Conservation (phyloP, 2,113 vertebrate species). For the Phycodurus eques region DNA sequence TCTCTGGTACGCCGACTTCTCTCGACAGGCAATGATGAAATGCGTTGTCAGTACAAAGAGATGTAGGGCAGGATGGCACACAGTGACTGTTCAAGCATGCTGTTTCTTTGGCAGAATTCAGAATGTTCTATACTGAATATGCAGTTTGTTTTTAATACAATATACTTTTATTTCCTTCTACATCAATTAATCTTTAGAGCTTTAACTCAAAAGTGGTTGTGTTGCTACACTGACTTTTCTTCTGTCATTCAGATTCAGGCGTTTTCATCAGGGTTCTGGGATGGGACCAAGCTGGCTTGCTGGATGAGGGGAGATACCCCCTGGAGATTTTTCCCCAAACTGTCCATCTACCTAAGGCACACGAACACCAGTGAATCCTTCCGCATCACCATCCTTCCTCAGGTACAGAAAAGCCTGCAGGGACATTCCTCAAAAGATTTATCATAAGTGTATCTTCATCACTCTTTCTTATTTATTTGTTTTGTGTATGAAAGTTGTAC, state of each 20-base stretch:
- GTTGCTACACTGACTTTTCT: slow-evolving; percentile 18
- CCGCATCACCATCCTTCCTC: slow-evolving; percentile 88
- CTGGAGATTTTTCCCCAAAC: slow-evolving; percentile 90
- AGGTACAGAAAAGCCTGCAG: slow-evolving; percentile 71
- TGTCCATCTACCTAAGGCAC: slow-evolving; percentile 91
- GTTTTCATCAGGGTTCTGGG: slow-evolving; percentile 91
- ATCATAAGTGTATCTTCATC: background rate
- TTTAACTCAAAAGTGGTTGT: background rate
- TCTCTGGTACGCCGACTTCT: slow-evolving; percentile 80
- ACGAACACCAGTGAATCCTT: slow-evolving; percentile 90
- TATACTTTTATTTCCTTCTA: background rate
- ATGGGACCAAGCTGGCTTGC: slow-evolving; percentile 89
- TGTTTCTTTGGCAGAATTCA: slow-evolving; percentile 28
- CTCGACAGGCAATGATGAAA: slow-evolving; percentile 48
- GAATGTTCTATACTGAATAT: background rate
- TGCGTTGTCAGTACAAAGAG: slow-evolving; percentile 44
- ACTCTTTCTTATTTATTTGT: background rate
- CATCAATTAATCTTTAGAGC: background rate
- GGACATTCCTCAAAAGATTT: background rate
- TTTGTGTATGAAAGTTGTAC: slow-evolving; percentile 78
- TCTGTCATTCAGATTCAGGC: slow-evolving; percentile 79
- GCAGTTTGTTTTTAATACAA: background rate
- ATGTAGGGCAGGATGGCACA: slow-evolving; percentile 31
- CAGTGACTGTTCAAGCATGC: slow-evolving; percentile 38
- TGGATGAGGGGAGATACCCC: slow-evolving; percentile 86